Base-by-base conservation (phyloP, 2,113 vertebrate species). In the Myiagra hebetior region DNA sequence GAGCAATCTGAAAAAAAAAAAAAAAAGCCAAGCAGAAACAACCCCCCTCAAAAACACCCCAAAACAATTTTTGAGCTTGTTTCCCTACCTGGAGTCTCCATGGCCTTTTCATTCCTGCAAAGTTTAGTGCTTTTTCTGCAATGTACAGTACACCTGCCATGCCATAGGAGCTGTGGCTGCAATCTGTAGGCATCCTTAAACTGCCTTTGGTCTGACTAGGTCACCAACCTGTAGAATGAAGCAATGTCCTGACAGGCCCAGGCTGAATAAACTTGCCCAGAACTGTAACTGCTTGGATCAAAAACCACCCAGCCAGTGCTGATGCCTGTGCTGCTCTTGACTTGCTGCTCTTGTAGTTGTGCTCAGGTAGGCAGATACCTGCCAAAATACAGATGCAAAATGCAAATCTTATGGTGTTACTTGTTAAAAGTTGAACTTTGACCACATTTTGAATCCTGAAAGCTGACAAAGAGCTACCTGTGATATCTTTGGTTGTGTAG, bases 1-100 rank as follows among this genome's bases (percentile, higher is more conserved):
- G 26, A 73, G 16, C 26, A 79, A 28, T 70, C 46, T 50, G 27
- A 35, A 37, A 79, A 49, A 37, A 67, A 37, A 67, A 30, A 42
- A 17, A 35, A 39, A 1, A 0, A n/a, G n/a, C 37, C 1, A 42
- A 47, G 31, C 5, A 26, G 27, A 55, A 85, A 7, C 37, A 74
- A 4, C 2, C 18, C n/a, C 19, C 11, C 11, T 28, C 31, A 42
- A 55, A 47, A 53, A 44, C 62, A 6, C 0, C 1, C 19, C 28
- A 3, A 42, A 59, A 50, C 15, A 3, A 13, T 67, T 53, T 81
- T 63, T 56, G 52, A 50, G 8, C 17, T 65, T 53, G 7, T 35
- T 88, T 86, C 7, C 15, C 46, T 87, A 3, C 31, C 20, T 46
- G 11, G 26, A 14, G 13, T 53, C 26, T 81, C n/a, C 20, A 13